These are phyloP conservation scores for Caerostris extrusa DNA, from an alignment of 1,140 invertebrate species.

Conservation along the genomic window DNA sequence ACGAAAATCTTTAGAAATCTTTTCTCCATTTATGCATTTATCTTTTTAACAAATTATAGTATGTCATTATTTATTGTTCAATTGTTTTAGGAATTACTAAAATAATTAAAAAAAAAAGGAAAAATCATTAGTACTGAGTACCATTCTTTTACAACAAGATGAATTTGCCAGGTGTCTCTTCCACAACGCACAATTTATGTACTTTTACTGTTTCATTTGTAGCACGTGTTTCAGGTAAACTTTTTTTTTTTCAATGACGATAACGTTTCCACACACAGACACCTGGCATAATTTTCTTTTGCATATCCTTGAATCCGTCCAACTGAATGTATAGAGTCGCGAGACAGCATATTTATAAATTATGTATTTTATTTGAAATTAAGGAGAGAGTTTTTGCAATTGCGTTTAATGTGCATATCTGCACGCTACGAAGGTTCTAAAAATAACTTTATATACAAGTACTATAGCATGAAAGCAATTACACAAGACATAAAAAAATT, in stretches of 20 bases:
- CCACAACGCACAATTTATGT: not conserved
- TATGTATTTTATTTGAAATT: not conserved
- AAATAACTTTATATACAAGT: no score
- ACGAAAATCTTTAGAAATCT: no score
- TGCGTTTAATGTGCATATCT: not conserved
- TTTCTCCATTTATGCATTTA: no score
- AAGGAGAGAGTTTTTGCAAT: not conserved
- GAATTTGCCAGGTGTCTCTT: not conserved
- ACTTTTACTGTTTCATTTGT: not conserved
- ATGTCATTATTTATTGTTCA: not conserved
- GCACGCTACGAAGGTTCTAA: not conserved
- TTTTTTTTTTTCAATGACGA: conserved; percentile 17
- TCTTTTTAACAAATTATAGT: no score
- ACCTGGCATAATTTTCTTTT: not conserved
- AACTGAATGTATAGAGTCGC: not conserved
- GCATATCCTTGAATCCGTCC: not conserved
- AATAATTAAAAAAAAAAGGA: not conserved
- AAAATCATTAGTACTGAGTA: not conserved
- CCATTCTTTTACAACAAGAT: not conserved
- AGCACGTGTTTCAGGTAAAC: not conserved
- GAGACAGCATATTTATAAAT: not conserved
- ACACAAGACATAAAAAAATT: no score
- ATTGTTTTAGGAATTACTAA: not conserved
- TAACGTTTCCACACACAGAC: not conserved
- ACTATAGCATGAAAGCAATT: no score